Evolutionary conservation across 1,140 invertebrate genomes (phyloP), one percentile per base, ranked within the genome.

Genomic region (Tetraneura akinire): DNA sequence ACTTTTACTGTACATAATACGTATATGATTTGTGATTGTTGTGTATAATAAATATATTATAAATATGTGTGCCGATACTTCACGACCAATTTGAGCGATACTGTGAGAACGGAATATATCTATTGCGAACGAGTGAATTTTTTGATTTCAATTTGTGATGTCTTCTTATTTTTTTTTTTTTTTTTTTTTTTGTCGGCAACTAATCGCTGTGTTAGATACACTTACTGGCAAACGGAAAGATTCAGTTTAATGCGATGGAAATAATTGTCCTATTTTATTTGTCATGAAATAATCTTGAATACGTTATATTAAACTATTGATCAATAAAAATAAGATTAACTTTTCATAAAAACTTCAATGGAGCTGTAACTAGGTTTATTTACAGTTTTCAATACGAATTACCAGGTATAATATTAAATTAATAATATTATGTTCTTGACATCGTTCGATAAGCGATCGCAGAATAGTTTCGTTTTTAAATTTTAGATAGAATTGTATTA

Each of bases 31-130:
- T 47, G 53, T 29, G 51, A 78, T 78, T 78, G 74, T 78, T 78
- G 11, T 47, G 32, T 60, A 16, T n/a, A n/a, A n/a, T n/a, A n/a
- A n/a, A n/a, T n/a, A n/a, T n/a, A n/a, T n/a, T n/a, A n/a, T n/a
- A n/a, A n/a, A n/a, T 42, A 55, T 60, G 74, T 60, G 32, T 60
- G 74, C 53, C 74, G 53, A 78, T 78, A 78, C 62, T 78, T 78
- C 74, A 78, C 74, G 74, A 60, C 55, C 74, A 47, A 78, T 78
- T 78, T 60, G 21, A 78, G 55, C 14, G 55, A 78, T 26, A 78
- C 37, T 45, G 74, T 78, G 74, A 78, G 74, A 62, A 78, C 74
- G 18, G 23, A 47, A 78, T 78, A n/a, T n/a, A 78, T 78, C 74
- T 60, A 78, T 78, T 60, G 62, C 55, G 74, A 21, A 71, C 68